These are phyloP conservation scores for Hemichromis elongatus DNA, from an alignment of 2,113 vertebrate genomes.

Conservation along the genomic window DNA sequence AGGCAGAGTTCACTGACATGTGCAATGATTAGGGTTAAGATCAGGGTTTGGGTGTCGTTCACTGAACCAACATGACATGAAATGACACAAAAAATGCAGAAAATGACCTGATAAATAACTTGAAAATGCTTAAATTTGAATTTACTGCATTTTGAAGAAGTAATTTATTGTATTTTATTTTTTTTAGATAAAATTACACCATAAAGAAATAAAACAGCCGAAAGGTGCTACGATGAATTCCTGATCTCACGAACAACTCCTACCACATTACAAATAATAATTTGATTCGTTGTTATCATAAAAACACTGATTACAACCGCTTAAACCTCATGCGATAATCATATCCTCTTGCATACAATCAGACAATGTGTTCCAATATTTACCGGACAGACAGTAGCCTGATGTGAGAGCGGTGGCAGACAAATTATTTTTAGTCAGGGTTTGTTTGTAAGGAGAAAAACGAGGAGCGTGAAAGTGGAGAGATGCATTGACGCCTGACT, in stretches of 20 bases:
- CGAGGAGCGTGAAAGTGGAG: not conserved
- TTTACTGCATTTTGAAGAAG: not conserved
- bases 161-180: not conserved
- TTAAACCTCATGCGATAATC: not conserved
- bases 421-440: not conserved
- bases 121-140: not conserved
- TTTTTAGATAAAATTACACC: not conserved
- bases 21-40: not conserved
- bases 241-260: not conserved
- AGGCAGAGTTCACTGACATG: not conserved
- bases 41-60: not conserved
- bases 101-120: not conserved
- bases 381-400: not conserved
- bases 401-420: not conserved
- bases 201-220: not conserved
- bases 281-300: not conserved
- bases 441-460: not conserved
- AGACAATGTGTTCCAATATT: not conserved
- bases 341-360: not conserved
- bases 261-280: not conserved
- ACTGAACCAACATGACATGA: not conserved
- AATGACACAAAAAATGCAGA: not conserved
- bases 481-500: slow-evolving; percentile 24
- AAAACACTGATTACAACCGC: not conserved
- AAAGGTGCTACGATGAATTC: not conserved